Evolutionary conservation across 1,140 invertebrate species (phyloP).

Genomic region (Polypedilum pembai): DNA sequence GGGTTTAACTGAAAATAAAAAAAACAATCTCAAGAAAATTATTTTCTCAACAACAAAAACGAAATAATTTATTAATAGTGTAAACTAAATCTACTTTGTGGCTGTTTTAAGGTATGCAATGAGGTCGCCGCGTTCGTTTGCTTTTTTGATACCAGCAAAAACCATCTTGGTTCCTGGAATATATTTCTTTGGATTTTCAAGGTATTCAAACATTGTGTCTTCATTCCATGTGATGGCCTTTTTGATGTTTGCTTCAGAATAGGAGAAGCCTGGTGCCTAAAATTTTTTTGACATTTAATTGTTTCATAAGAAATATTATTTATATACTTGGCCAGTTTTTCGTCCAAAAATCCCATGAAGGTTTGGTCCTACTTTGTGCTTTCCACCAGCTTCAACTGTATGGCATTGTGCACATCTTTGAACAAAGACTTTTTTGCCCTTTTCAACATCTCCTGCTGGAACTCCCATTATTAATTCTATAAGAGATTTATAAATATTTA

Average conservation of each 20-base stretch:
- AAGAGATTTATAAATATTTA: background rate
- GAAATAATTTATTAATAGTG: background rate
- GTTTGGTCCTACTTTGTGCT: conserved; percentile 87
- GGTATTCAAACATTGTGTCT: conserved; percentile 60
- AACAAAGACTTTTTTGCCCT: conserved; percentile 85
- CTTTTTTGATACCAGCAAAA: conserved; percentile 74
- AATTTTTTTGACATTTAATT: too few relatives aligned
- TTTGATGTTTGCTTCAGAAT: conserved; percentile 79
- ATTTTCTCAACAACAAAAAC: too few relatives aligned
- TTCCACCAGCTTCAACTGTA: conserved; percentile 70
- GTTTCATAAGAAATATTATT: too few relatives aligned
- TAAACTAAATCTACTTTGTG: conserved; percentile 22
- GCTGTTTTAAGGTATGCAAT: conserved; percentile 55
- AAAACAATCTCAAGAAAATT: too few relatives aligned
- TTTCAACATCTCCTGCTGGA: conserved; percentile 68
- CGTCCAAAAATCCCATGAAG: conserved; percentile 76
- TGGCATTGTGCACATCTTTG: conserved; percentile 85
- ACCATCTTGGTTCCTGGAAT: conserved; percentile 83
- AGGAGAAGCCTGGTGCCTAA: conserved; percentile 60
- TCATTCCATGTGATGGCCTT: conserved; percentile 64
- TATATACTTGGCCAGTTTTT: conserved; percentile 61
- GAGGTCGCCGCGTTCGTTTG: conserved; percentile 61
- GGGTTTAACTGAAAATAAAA: too few relatives aligned
- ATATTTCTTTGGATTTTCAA: conserved; percentile 72
- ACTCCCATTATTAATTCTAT: conserved; percentile 45